Conservation (phyloP, 1,140 invertebrate genomes). For the Drosophila rufa region DNA sequence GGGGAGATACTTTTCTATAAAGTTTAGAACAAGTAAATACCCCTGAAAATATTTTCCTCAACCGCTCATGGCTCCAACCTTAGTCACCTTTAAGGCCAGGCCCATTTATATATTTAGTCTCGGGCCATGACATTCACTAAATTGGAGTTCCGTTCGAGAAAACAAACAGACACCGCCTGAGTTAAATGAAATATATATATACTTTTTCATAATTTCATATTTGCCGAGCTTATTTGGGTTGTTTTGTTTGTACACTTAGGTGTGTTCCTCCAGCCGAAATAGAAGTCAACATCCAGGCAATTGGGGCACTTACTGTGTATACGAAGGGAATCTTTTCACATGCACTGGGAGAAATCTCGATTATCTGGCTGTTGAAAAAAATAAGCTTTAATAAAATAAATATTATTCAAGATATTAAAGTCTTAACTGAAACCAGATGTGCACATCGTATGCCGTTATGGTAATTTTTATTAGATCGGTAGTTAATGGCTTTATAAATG, state of each 20-base stretch:
- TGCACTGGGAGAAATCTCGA: slow-evolving; percentile 7
- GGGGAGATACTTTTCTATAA: background rate
- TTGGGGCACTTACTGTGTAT: slow-evolving; percentile 39
- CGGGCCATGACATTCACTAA: slow-evolving; percentile 49
- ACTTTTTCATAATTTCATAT: slow-evolving; percentile 57
- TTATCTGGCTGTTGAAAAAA: background rate
- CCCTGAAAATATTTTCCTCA: too few species aligned
- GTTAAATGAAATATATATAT: slow-evolving; percentile 32
- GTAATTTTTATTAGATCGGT: background rate
- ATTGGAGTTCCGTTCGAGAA: slow-evolving; percentile 34
- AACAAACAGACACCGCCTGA: slow-evolving; percentile 58
- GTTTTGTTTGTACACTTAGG: slow-evolving; percentile 66
- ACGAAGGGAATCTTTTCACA: slow-evolving; percentile 8
- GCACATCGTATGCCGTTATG: background rate
- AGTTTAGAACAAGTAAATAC: too few species aligned
- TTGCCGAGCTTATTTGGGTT: slow-evolving; percentile 47
- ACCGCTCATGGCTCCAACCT: background rate
- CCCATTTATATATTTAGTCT: slow-evolving; percentile 58
- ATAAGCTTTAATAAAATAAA: background rate
- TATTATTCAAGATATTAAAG: background rate
- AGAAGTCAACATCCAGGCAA: slow-evolving; percentile 49
- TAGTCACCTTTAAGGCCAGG: slow-evolving; percentile 41
- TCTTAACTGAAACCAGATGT: background rate
- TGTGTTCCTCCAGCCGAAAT: slow-evolving; percentile 49
- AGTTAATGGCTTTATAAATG: slow-evolving; percentile 10